These are phyloP conservation scores for Pipistrellus kuhlii DNA, from an alignment of 2,797 vertebrate genomes.

Conservation along the genomic window DNA sequence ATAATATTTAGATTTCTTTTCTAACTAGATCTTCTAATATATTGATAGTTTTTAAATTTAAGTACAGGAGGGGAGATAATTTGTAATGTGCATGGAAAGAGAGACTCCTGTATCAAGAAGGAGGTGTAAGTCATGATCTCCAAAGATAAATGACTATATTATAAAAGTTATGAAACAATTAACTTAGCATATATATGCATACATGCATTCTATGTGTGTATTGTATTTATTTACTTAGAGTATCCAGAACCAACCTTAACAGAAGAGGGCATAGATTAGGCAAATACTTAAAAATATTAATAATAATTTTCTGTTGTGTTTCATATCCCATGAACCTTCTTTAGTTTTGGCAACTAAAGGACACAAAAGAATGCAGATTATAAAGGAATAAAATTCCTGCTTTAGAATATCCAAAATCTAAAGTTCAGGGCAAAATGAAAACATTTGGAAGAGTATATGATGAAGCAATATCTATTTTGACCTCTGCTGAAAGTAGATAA, in stretches of 20 bases:
- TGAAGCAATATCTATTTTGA: neutral
- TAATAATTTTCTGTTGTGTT: neutral
- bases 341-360: neutral
- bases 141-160: neutral
- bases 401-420: neutral
- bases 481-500: neutral
- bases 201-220: neutral
- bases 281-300: slow-evolving; percentile 4
- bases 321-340: neutral
- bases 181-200: neutral
- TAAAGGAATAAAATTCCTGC: neutral
- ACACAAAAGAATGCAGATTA: neutral
- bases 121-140: neutral
- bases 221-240: neutral
- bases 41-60: neutral
- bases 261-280: neutral
- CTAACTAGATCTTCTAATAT: neutral
- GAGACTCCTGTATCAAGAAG: neutral
- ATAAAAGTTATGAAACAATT: neutral
- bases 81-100: neutral
- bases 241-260: neutral
- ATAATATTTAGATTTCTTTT: neutral
- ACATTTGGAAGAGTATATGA: neutral
- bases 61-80: neutral
- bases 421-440: neutral